Evolutionary conservation across 2,888 invertebrate genomes (phyloP).

Genomic region (Mayetiola destructor): DNA sequence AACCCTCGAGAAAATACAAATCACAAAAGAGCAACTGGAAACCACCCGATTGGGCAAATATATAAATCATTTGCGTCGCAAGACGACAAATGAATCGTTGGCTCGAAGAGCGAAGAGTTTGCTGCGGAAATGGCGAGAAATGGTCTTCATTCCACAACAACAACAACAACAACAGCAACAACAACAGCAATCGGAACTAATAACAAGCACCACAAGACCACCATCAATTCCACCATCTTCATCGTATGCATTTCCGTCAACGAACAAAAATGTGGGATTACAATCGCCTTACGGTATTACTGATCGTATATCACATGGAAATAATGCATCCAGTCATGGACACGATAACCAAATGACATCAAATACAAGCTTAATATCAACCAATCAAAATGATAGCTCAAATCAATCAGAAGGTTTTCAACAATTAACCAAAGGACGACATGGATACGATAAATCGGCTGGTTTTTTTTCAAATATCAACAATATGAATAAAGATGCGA

Average conservation of each 20-base stretch:
- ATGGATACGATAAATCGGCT: too few relatives aligned
- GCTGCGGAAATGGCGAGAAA: slow-evolving; percentile 83
- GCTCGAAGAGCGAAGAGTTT: slow-evolving; percentile 83
- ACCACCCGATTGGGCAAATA: slow-evolving; percentile 88
- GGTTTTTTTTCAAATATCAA: too few relatives aligned
- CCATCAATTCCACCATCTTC: not conserved
- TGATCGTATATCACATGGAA: too few relatives aligned
- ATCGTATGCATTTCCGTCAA: not conserved
- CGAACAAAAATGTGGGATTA: not conserved
- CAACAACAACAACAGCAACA: slow-evolving; percentile 16
- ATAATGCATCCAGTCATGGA: slow-evolving; percentile 16
- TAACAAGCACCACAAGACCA: not conserved
- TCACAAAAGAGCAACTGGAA: slow-evolving; percentile 38
- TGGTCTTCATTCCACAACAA: slow-evolving; percentile 46
- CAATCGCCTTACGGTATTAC: too few relatives aligned
- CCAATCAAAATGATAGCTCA: too few relatives aligned
- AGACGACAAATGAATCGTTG: slow-evolving; percentile 68
- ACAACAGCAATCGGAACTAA: slow-evolving; percentile 7
- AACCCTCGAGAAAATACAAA: slow-evolving; percentile 71
- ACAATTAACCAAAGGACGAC: too few relatives aligned
- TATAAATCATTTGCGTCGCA: slow-evolving; percentile 80
- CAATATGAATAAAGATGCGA: not conserved
- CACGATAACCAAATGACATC: not conserved
- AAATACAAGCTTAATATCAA: not conserved
- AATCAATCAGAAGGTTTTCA: too few relatives aligned